Conservation (phyloP, 1,140 invertebrate species). For the Aleiodes sp. region DNA sequence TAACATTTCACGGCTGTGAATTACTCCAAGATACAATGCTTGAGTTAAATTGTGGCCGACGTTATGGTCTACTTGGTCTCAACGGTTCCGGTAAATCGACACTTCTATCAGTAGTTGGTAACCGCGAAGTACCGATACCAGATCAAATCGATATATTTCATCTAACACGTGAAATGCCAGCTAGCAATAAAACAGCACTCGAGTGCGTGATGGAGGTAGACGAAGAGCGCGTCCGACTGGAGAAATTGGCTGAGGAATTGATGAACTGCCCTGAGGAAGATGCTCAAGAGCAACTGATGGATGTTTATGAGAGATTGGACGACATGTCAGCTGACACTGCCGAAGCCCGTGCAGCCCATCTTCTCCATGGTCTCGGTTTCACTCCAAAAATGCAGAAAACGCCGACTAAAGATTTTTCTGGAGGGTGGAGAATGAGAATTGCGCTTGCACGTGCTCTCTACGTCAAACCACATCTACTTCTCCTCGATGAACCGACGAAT, state of each 20-base stretch:
- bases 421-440: constrained; percentile 99
- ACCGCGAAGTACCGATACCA: constrained; percentile 95
- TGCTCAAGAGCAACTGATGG: constrained; percentile 89
- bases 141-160: constrained; percentile 98
- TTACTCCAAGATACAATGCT: constrained; percentile 94
- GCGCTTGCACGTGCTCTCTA: constrained; percentile 93
- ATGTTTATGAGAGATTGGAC: constrained; percentile 97
- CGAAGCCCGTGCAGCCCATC: constrained; percentile 91
- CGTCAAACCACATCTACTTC: constrained; percentile 91
- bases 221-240: constrained; percentile 89
- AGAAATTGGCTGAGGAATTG: constrained; percentile 92
- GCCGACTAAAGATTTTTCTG: constrained; percentile 95
- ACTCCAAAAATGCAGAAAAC: constrained; percentile 92
- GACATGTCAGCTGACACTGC: constrained; percentile 96
- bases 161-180: constrained; percentile 95
- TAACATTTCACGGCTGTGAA: constrained; percentile 98
- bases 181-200: constrained; percentile 91
- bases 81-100: constrained; percentile 97
- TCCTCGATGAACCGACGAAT: constrained; percentile 98
- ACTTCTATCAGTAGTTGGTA: constrained; percentile 88
- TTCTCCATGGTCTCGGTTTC: constrained; percentile 97
- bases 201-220: constrained; percentile 99
- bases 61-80: constrained; percentile 95
- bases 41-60: constrained; percentile 95
- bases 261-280: constrained; percentile 89